Base-by-base conservation (phyloP, 2,113 vertebrate species). In the Pollimyrus isidori region DNA sequence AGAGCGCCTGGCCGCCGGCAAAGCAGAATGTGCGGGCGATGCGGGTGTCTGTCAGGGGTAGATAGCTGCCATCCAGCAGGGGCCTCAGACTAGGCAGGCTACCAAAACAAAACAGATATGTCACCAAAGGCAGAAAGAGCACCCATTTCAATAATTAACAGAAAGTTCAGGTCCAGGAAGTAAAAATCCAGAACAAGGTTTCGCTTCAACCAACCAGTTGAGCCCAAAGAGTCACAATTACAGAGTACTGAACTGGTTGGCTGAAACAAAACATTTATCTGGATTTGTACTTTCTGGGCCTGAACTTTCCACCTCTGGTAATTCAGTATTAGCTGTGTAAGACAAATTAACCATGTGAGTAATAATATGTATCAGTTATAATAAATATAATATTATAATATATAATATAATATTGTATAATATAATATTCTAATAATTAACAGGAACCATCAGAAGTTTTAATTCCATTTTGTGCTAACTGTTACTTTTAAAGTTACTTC, bases 1-100 rank as follows among this genome's bases (percentile, higher is more conserved):
- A 99, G 49, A 99, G 93, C 0, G 99, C 99, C 93, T 99, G 98
- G 4, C 98, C 98, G 90, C 97, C 96, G 82, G 98, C 97, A 93
- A 99, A 99, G 93, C 97, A 99, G 92, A 99, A 99, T 89, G 99
- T 99, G 94, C 98, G 95, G 13, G 99, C 98, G 94, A 99, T 99
- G 94, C 99, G 97, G 97, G 98, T 98, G 93, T 99, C 98, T 49
- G 97, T 98, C 90, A 98, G 93, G 9, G 99, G 98, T 94, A 99
- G 93, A 92, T 99, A 99, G 93, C 97, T 98, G 86, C 97, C 94
- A 92, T 99, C 98, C 95, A 99, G 96, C 95, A 99, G 93, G 0
- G 98, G 97, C 39, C 98, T 97, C 87, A 99, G 96, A 94, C 98
- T 99, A 90, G 98, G 98, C 92, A 99, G 94, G 96, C 98, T 99